Evolutionary conservation across 2,888 invertebrate species (phyloP).

Genomic region (Tribolium freemani): DNA sequence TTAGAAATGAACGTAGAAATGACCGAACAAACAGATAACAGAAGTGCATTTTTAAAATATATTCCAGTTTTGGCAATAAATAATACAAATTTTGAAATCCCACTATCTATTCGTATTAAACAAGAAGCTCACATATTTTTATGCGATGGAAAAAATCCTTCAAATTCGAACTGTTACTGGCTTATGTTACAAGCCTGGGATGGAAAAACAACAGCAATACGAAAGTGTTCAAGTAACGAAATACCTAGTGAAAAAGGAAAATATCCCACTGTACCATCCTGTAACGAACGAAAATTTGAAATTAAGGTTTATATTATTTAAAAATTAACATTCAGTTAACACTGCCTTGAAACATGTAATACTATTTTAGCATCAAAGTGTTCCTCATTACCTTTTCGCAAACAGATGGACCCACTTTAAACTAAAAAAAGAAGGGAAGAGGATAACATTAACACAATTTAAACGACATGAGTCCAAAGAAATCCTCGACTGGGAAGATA

Average conservation of each 20-base stretch:
- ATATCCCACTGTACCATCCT: neutral
- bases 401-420: constrained; percentile 8
- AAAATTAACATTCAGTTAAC: too few relatives aligned
- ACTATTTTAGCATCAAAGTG: neutral
- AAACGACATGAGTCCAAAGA: neutral
- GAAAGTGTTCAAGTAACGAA: constrained; percentile 3
- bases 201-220: constrained; percentile 5
- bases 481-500: constrained; percentile 4
- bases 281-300: neutral
- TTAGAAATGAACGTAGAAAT: neutral
- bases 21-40: neutral
- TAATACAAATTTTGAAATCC: constrained; percentile 10
- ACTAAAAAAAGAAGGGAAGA: neutral
- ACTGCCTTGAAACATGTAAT: too few relatives aligned
- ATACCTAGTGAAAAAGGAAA: neutral
- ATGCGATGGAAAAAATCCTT: constrained; percentile 24
- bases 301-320: neutral
- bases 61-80: neutral
- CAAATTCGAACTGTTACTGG: constrained; percentile 25
- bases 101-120: constrained; percentile 21
- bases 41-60: neutral
- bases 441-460: neutral
- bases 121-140: constrained; percentile 32
- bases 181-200: constrained; percentile 20
- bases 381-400: neutral